Evolutionary conservation across 2,113 vertebrate species (phyloP).

Genomic region (Spizaetus ornatus): DNA sequence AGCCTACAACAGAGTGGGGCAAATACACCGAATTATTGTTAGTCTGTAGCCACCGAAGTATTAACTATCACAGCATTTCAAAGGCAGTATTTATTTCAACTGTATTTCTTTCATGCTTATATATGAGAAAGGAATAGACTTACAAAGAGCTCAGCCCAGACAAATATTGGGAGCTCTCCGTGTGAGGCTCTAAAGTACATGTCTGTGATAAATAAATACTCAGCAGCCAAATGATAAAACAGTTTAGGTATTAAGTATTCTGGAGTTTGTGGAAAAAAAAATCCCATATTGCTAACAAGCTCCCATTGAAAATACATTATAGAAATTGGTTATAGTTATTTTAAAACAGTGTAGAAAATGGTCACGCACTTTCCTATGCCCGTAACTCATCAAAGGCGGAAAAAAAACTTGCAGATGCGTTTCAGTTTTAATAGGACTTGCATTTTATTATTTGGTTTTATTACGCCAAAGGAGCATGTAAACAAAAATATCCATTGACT

Average conservation of each 20-base stretch:
- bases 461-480: not conserved
- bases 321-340: conserved; percentile 12
- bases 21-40: conserved; percentile 1
- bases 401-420: not conserved
- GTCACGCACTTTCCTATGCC: not conserved
- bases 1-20: not conserved
- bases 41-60: not conserved
- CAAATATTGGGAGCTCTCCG: not conserved
- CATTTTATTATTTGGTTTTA: conserved; percentile 43
- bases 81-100: conserved; percentile 43
- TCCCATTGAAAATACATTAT: conserved; percentile 36
- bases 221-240: conserved; percentile 10
- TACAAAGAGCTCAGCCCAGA: not conserved
- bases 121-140: conserved; percentile 20
- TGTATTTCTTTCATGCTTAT: conserved; percentile 36
- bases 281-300: not conserved
- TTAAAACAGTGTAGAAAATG: conserved; percentile 13
- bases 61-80: not conserved
- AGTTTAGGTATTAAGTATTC: conserved; percentile 12
- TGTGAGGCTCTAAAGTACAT: not conserved
- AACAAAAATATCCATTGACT: not conserved
- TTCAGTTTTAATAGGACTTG: conserved; percentile 25
- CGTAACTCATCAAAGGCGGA: conserved; percentile 13
- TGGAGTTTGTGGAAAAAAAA: not conserved
- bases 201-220: conserved; percentile 28